Conservation (phyloP, 2,797 vertebrate species). For the Phataginus tetradactyla region DNA sequence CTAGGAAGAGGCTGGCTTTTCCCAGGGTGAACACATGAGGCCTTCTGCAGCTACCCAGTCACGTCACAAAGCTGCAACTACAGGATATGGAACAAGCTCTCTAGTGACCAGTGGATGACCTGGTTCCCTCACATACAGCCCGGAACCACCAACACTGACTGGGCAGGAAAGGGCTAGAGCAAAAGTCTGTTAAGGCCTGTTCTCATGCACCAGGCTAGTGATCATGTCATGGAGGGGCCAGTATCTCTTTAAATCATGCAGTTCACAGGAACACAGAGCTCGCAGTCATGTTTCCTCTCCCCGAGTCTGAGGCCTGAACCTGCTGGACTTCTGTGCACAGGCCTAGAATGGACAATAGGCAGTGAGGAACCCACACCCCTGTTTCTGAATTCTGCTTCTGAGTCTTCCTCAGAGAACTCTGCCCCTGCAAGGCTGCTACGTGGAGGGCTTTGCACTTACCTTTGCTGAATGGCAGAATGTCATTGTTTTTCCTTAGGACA, state of each 20-base stretch:
- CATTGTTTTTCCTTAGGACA: not conserved
- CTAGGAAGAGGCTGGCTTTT: not conserved
- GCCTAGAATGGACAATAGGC: not conserved
- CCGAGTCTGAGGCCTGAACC: no score
- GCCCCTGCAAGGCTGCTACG: no score
- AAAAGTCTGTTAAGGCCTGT: not conserved
- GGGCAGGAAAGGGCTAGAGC: not conserved
- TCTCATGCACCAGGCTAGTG: no score
- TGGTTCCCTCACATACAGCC: not conserved
- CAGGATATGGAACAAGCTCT: not conserved
- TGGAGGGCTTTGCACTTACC: not conserved
- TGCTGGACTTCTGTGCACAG: not conserved
- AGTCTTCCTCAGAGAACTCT: not conserved
- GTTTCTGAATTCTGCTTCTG: not conserved
- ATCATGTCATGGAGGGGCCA: not conserved
- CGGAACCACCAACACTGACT: no score
- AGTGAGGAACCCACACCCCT: not conserved
- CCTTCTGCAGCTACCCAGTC: not conserved
- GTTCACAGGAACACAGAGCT: not conserved
- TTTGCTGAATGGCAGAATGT: not conserved
- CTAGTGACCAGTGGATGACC: not conserved
- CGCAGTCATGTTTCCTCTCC: not conserved
- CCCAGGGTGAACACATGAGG: not conserved
- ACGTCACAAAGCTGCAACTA: not conserved
- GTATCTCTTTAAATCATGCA: not conserved